phyloP scores from a whole-genome alignment of 2,113 vertebrate genomes.

The Parotia lawesii region DNA sequence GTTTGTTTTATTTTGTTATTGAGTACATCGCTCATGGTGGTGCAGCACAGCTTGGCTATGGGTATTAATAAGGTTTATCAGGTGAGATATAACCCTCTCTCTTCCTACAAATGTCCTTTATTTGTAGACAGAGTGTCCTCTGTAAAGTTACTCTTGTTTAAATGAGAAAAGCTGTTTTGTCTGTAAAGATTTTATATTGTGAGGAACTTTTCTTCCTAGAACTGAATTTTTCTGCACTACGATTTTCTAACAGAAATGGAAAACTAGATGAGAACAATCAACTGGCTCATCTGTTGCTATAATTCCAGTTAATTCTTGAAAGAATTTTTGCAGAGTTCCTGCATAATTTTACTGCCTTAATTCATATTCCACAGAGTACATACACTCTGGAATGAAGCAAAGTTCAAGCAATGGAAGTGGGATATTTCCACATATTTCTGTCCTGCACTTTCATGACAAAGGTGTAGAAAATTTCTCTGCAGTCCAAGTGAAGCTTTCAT shows the following conservation, averaged over 20 bases:
- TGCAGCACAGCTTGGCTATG: not conserved
- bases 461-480: not conserved
- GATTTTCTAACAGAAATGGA: not conserved
- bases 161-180: not conserved
- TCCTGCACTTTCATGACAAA: not conserved
- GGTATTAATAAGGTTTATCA: not conserved
- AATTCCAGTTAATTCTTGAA: not conserved
- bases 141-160: not conserved
- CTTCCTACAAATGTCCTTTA: not conserved
- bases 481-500: not conserved
- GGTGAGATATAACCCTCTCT: not conserved
- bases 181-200: not conserved
- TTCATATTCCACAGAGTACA: not conserved
- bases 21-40: not conserved
- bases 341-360: not conserved
- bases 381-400: not conserved
- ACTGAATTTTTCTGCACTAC: not conserved
- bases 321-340: not conserved
- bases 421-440: not conserved
- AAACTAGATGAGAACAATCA: not conserved
- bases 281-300: not conserved
- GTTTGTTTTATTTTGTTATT: not conserved
- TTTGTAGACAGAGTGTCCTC: not conserved
- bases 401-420: not conserved
- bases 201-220: not conserved